Conservation (phyloP, 2,113 vertebrate genomes). For the Elachura formosa region DNA sequence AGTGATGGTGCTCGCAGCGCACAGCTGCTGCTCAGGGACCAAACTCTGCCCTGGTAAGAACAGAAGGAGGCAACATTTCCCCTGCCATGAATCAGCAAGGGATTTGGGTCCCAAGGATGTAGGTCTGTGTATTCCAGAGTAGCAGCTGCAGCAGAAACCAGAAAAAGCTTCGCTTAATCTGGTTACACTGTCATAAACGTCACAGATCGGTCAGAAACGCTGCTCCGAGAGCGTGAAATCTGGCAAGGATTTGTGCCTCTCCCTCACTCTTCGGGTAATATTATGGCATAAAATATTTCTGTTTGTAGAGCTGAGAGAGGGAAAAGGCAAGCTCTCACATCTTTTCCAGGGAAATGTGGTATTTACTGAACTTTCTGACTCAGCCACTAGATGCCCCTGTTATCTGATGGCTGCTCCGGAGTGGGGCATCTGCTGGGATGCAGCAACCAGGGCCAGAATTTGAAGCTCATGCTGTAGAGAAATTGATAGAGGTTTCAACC, state of each 20-base stretch:
- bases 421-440: accelerated
- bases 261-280: neutral
- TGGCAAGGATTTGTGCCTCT: neutral
- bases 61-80: neutral
- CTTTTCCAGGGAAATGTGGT: neutral
- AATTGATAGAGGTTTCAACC: neutral
- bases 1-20: accelerated
- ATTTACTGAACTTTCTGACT: neutral
- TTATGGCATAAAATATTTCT: neutral
- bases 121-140: neutral
- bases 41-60: neutral
- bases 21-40: neutral
- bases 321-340: neutral
- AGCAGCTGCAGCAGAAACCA: neutral
- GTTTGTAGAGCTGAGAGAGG: neutral
- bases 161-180: neutral
- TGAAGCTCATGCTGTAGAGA: neutral
- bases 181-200: neutral
- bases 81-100: neutral
- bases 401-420: neutral
- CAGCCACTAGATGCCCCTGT: constrained; percentile 54
- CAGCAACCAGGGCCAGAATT: neutral
- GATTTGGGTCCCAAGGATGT: neutral
- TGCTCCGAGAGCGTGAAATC: neutral
- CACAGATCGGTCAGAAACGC: accelerated